Conservation (phyloP, 2,113 vertebrate genomes). For the Myrmecobius fasciatus region DNA sequence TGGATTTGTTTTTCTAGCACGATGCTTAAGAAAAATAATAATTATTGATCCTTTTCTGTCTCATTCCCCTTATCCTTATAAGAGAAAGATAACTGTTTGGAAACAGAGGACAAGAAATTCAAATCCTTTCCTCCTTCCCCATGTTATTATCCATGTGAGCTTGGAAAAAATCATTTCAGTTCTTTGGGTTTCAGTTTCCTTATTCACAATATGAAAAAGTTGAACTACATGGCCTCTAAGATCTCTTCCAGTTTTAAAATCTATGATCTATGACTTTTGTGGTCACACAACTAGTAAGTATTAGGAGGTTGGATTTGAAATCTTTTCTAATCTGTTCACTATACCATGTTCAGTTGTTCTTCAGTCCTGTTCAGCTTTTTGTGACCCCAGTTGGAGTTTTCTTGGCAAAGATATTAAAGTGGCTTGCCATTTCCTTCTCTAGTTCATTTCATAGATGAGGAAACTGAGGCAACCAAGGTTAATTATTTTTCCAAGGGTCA, state of each 20-base stretch:
- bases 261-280: not conserved
- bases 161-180: not conserved
- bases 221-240: not conserved
- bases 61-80: not conserved
- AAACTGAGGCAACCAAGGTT: not conserved
- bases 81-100: not conserved
- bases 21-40: not conserved
- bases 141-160: not conserved
- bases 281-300: not conserved
- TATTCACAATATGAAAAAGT: not conserved
- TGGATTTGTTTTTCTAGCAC: not conserved
- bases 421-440: too few species aligned
- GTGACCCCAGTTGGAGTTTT: too few species aligned
- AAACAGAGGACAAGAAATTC: not conserved
- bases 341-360: not conserved
- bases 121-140: not conserved
- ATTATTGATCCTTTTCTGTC: not conserved
- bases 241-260: not conserved
- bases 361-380: not conserved
- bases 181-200: not conserved
- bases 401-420: too few species aligned
- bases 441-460: too few species aligned
- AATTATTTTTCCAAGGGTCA: not conserved
- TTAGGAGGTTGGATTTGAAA: not conserved
- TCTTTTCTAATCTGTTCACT: not conserved